phyloP scores from a whole-genome alignment of 2,797 vertebrate genomes.

The Crypturellus tataupa region DNA sequence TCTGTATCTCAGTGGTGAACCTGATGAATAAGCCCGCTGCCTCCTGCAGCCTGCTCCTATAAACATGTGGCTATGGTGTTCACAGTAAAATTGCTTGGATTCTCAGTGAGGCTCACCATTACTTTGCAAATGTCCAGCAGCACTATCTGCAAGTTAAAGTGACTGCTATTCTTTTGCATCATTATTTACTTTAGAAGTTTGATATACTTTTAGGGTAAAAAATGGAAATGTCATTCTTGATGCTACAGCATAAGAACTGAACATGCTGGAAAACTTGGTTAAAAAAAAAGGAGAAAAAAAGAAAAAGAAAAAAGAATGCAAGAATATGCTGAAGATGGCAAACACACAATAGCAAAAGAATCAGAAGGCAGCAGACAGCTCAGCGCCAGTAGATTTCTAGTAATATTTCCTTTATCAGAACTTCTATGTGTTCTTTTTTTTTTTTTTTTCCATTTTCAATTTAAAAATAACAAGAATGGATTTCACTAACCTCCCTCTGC shows the following conservation, averaged over 20 bases:
- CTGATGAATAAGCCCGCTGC: background rate
- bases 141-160: background rate
- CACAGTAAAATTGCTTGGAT: background rate
- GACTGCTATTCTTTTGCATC: background rate
- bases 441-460: background rate
- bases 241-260: too few relatives aligned
- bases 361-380: background rate
- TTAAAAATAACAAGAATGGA: background rate
- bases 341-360: background rate
- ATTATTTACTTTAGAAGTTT: background rate
- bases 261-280: background rate
- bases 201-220: background rate
- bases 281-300: background rate
- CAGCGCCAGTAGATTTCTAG: background rate
- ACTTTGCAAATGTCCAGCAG: background rate
- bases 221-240: background rate
- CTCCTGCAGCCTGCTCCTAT: background rate
- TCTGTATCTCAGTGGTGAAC: background rate
- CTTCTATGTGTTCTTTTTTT: background rate
- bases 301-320: background rate
- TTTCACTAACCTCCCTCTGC: background rate
- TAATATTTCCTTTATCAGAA: background rate
- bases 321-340: background rate
- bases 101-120: background rate
- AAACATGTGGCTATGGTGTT: background rate